phyloP scores from a whole-genome alignment of 1,140 invertebrate species.

The Scylla paramamosain region DNA sequence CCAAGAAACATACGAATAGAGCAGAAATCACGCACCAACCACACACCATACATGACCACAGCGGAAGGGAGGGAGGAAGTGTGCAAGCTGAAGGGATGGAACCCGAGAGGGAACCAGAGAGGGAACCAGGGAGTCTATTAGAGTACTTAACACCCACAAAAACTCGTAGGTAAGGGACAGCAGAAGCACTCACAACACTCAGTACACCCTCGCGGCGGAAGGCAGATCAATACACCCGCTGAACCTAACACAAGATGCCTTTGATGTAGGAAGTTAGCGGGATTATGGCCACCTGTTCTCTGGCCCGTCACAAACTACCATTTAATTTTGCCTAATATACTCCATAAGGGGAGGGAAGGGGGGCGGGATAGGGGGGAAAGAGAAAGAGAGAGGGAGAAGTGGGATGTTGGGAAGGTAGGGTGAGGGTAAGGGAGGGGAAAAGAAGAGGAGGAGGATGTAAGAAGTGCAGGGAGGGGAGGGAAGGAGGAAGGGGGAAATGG shows the following conservation, averaged over 20 bases:
- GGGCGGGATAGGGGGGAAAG: neutral
- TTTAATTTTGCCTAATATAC: slow-evolving; percentile 24
- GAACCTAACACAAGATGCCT: neutral
- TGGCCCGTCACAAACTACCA: neutral
- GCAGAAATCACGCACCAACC: too few relatives aligned
- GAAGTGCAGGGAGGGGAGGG: neutral
- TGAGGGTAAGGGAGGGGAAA: neutral
- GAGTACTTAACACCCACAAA: neutral
- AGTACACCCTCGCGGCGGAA: neutral
- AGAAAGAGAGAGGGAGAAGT: neutral
- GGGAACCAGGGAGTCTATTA: neutral
- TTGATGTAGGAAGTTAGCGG: slow-evolving; percentile 21
- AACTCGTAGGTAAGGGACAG: neutral
- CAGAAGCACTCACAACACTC: neutral
- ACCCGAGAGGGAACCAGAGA: neutral
- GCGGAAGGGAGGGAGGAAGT: neutral
- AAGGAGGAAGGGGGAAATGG: neutral
- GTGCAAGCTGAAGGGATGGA: neutral
- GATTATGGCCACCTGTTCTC: slow-evolving; percentile 10
- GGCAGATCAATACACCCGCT: neutral
- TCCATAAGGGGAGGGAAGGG: neutral
- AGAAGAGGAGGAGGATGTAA: neutral
- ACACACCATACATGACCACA: neutral
- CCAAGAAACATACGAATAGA: too few relatives aligned
- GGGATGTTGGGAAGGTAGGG: neutral